Evolutionary conservation across 2,888 invertebrate genomes (phyloP).

Genomic region (Tanypteryx hageni): DNA sequence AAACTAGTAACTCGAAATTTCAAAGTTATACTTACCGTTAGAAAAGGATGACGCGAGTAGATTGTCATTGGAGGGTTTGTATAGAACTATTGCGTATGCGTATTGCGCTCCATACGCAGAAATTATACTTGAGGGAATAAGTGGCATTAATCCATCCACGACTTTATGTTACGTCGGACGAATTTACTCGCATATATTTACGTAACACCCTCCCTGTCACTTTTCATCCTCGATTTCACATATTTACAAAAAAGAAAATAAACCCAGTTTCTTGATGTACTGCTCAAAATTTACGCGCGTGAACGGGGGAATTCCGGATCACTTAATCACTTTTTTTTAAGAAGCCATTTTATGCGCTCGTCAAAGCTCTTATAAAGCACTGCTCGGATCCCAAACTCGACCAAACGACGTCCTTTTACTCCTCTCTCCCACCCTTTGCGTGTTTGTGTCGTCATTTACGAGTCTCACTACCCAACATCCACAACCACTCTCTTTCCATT

Average conservation of each 20-base stretch:
- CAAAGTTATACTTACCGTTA: too few relatives aligned
- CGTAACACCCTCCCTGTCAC: background rate
- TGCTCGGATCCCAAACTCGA: background rate
- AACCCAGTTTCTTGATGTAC: background rate
- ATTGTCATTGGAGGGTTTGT: too few relatives aligned
- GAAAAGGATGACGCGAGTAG: too few relatives aligned
- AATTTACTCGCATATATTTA: background rate
- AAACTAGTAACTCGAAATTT: too few relatives aligned
- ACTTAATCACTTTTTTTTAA: background rate
- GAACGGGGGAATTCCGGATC: background rate
- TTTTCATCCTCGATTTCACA: background rate
- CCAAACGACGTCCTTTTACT: background rate
- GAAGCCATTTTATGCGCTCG: constrained; percentile 8
- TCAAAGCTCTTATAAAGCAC: constrained; percentile 20
- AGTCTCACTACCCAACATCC: background rate
- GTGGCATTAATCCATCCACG: too few relatives aligned
- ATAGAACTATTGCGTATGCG: too few relatives aligned
- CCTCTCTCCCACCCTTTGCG: too few relatives aligned
- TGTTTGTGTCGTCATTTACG: background rate
- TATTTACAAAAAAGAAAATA: background rate
- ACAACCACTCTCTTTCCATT: background rate
- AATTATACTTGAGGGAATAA: too few relatives aligned
- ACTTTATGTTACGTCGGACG: background rate
- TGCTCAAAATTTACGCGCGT: background rate
- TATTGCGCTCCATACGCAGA: too few relatives aligned